These are phyloP conservation scores for Crocidura indochinensis DNA, from an alignment of 2,797 vertebrate species.

Conservation along the genomic window DNA sequence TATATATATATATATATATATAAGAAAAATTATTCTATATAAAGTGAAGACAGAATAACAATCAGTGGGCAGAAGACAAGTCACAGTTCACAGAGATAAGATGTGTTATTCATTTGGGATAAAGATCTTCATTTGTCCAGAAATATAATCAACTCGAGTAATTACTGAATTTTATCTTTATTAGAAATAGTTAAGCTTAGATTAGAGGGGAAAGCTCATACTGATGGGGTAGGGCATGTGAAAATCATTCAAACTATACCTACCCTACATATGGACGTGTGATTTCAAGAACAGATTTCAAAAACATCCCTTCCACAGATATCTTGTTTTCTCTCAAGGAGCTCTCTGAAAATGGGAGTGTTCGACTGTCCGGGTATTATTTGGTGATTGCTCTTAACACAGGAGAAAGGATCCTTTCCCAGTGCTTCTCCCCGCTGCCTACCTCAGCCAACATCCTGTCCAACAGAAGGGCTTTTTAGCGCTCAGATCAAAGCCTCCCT, in stretches of 20 bases:
- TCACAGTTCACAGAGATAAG: slow-evolving; percentile 43
- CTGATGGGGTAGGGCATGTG: not conserved
- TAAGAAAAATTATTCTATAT: not conserved
- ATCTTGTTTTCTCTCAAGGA: slow-evolving; percentile 37
- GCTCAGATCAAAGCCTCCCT: slow-evolving; percentile 81
- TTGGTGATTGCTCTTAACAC: not conserved
- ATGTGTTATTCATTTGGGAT: slow-evolving; percentile 20
- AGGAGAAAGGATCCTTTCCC: slow-evolving; percentile 64
- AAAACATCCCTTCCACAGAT: not conserved
- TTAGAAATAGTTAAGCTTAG: not conserved
- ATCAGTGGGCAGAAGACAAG: not conserved
- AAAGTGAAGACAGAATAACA: slow-evolving; percentile 47
- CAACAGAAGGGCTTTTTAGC: slow-evolving; percentile 78
- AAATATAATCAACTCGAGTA: slow-evolving; percentile 30
- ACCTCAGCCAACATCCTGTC: slow-evolving; percentile 75
- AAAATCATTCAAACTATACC: not conserved
- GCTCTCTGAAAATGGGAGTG: not conserved
- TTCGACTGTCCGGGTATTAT: slow-evolving; percentile 4
- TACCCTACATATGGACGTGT: not conserved
- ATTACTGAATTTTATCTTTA: not conserved
- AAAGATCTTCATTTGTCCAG: not conserved
- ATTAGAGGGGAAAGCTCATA: no score
- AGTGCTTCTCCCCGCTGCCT: slow-evolving; percentile 33
- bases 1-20: no score
- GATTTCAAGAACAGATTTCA: not conserved